Evolutionary conservation across 2,797 vertebrate species (phyloP).

Genomic region (Melanotaenia nigrans): DNA sequence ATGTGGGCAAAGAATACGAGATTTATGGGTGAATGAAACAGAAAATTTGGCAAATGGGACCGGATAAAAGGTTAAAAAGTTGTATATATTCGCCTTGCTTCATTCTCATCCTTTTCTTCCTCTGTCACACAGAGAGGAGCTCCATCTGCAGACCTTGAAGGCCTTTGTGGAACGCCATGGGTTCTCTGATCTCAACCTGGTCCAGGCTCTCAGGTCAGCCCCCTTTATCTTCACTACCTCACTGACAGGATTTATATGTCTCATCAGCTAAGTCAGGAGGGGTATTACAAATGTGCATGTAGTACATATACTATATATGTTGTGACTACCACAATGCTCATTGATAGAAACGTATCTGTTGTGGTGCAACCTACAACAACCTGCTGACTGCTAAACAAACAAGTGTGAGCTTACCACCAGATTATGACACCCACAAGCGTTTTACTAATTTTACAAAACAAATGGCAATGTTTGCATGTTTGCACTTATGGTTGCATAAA

Average conservation of each 20-base stretch:
- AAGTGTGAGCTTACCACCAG: background rate
- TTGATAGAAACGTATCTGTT: background rate
- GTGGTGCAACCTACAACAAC: background rate
- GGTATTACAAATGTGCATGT: background rate
- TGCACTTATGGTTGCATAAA: too few relatives aligned
- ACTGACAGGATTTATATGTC: background rate
- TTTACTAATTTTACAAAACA: too few relatives aligned
- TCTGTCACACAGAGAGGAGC: conserved; percentile 80
- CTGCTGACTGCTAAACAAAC: background rate
- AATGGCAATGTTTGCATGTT: too few relatives aligned
- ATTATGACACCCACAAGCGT: background rate
- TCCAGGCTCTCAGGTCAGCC: conserved; percentile 92
- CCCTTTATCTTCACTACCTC: background rate
- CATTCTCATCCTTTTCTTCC: background rate
- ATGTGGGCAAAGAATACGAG: background rate
- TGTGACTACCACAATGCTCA: background rate
- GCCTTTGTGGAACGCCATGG: conserved; percentile 93
- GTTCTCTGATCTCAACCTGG: conserved; percentile 92
- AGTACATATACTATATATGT: background rate
- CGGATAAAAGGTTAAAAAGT: background rate
- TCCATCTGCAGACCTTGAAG: conserved; percentile 90
- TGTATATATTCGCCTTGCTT: background rate
- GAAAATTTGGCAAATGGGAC: background rate
- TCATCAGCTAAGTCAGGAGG: background rate
- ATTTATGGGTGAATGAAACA: background rate